Percentiles rank a stretch among this genome's conserved stretches.
These are phyloP conservation scores for Drosophila emarginata DNA, from an alignment of 2,888 invertebrate genomes.

Conservation along the genomic window DNA sequence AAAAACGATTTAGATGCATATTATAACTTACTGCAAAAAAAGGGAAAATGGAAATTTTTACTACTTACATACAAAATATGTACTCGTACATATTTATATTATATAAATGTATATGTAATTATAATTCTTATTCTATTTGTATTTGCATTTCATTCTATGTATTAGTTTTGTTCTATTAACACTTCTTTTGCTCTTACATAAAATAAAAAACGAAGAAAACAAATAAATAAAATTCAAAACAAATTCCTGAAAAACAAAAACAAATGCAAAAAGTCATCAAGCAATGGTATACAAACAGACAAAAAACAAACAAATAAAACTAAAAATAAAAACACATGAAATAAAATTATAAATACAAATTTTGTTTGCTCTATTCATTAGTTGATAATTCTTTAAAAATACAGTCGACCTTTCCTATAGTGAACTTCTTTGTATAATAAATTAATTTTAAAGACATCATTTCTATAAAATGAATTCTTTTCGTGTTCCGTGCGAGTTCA, in stretches of 20 bases:
- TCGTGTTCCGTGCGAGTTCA: too few relatives aligned
- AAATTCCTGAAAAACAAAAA: neutral
- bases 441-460: too few relatives aligned
- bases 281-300: slow-evolving; percentile 18
- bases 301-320: slow-evolving; percentile 55
- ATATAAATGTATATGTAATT: slow-evolving; percentile 70
- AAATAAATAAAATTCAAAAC: slow-evolving; percentile 40
- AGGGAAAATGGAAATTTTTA: slow-evolving; percentile 47
- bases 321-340: slow-evolving; percentile 44
- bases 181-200: slow-evolving; percentile 80
- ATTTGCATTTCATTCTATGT: slow-evolving; percentile 80
- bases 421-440: too few relatives aligned
- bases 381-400: too few relatives aligned
- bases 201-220: slow-evolving; percentile 52
- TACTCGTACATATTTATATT: slow-evolving; percentile 61
- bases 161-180: slow-evolving; percentile 79
- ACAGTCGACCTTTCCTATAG: too few relatives aligned
- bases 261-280: neutral
- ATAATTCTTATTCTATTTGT: slow-evolving; percentile 80
- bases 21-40: slow-evolving; percentile 44
- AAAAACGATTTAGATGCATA: slow-evolving; percentile 56
- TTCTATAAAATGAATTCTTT: too few relatives aligned
- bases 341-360: slow-evolving; percentile 43
- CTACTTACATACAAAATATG: slow-evolving; percentile 22
- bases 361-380: too few relatives aligned